phyloP scores from a whole-genome alignment of 2,113 vertebrate species.

The Nothoprocta pentlandii region DNA sequence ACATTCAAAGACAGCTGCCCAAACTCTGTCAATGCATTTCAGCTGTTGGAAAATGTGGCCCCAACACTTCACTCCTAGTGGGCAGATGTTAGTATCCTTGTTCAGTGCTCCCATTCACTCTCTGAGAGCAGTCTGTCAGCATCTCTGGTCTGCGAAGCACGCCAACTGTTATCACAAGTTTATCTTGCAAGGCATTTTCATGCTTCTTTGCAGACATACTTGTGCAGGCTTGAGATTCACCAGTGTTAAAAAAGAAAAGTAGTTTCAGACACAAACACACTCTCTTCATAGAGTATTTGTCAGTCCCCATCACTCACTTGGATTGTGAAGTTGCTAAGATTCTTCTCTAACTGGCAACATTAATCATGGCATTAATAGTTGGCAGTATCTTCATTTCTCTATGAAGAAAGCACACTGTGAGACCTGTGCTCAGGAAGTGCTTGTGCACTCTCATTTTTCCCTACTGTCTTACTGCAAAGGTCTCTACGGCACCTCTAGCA shows the following conservation, averaged over 20 bases:
- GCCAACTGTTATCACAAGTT: background rate
- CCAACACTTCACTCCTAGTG: background rate
- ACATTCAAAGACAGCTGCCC: background rate
- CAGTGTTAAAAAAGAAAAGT: background rate
- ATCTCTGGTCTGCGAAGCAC: accelerated
- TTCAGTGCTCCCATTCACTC: background rate
- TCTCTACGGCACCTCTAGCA: background rate
- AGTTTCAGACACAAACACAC: background rate
- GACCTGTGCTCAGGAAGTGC: background rate
- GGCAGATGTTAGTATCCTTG: background rate
- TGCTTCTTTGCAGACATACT: background rate
- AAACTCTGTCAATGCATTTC: background rate
- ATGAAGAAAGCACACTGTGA: background rate
- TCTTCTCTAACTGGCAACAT: background rate
- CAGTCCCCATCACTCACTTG: accelerated
- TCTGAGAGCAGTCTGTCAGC: background rate
- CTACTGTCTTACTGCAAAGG: background rate
- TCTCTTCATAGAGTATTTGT: accelerated
- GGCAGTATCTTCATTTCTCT: background rate
- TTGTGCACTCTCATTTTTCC: accelerated
- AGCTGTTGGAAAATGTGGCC: background rate
- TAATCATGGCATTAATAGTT: background rate
- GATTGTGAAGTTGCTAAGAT: background rate
- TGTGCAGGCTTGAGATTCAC: background rate
- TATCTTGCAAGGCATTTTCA: background rate